Conservation (phyloP, 2,888 invertebrate species). For the Baccha elongata region DNA sequence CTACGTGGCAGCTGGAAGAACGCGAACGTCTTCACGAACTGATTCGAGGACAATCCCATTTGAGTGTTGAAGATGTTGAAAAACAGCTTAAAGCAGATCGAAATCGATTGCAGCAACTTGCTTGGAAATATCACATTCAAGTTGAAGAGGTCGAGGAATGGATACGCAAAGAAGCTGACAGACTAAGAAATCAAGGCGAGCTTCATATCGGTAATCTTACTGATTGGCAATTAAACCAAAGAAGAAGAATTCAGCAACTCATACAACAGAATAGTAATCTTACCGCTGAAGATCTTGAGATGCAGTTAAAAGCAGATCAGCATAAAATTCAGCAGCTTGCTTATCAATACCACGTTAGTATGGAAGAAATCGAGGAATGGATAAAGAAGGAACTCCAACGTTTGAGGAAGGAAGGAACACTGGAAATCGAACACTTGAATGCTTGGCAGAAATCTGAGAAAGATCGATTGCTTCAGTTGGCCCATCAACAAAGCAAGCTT, state of each 20-base stretch:
- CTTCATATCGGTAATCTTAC: slow-evolving; percentile 77
- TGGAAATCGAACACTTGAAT: slow-evolving; percentile 78
- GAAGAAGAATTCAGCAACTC: slow-evolving; percentile 77
- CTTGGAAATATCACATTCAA: slow-evolving; percentile 78
- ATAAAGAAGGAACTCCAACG: slow-evolving; percentile 79
- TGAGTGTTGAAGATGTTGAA: slow-evolving; percentile 79
- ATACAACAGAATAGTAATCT: slow-evolving; percentile 78
- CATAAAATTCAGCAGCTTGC: slow-evolving; percentile 78
- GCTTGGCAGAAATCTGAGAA: slow-evolving; percentile 79
- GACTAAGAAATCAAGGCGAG: slow-evolving; percentile 77
- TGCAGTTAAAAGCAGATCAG: slow-evolving; percentile 78
- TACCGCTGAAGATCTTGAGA: slow-evolving; percentile 78
- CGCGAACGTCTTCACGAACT: slow-evolving; percentile 79
- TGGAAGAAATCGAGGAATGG: slow-evolving; percentile 80
- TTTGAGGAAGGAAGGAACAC: slow-evolving; percentile 78
- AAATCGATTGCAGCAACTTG: slow-evolving; percentile 78
- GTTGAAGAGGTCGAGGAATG: slow-evolving; percentile 80
- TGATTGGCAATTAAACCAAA: slow-evolving; percentile 78
- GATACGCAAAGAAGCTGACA: slow-evolving; percentile 79
- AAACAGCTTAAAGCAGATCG: slow-evolving; percentile 78
- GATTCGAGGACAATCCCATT: slow-evolving; percentile 77
- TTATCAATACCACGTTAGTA: slow-evolving; percentile 78
- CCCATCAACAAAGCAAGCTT: slow-evolving; percentile 76
- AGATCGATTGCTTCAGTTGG: slow-evolving; percentile 75
- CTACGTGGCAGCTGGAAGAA: slow-evolving; percentile 79